phyloP scores from a whole-genome alignment of 2,797 vertebrate genomes.

The Leptoclinus maculatus region DNA sequence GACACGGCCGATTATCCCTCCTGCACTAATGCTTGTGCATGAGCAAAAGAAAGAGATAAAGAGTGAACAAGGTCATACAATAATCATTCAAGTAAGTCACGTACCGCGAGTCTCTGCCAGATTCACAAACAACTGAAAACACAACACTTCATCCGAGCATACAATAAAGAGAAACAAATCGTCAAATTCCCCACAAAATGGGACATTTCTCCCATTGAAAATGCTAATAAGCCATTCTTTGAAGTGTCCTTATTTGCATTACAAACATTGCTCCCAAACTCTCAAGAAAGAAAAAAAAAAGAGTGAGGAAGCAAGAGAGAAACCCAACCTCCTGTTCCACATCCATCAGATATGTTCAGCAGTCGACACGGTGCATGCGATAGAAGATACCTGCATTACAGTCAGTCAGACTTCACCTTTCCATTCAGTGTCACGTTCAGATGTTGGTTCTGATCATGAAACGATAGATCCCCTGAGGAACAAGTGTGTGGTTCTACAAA shows the following conservation, averaged over 20 bases:
- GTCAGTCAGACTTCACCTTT: constrained; percentile 45
- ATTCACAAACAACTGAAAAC: constrained; percentile 21
- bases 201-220: constrained; percentile 85
- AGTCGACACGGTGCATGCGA: constrained; percentile 45
- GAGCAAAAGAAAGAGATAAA: constrained; percentile 51
- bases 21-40: constrained; percentile 40
- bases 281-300: constrained; percentile 60
- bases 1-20: constrained; percentile 68
- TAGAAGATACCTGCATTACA: constrained; percentile 29
- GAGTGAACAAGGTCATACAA: constrained; percentile 67
- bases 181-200: constrained; percentile 76
- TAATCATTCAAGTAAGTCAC: constrained; percentile 58
- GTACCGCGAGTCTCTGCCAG: constrained; percentile 6
- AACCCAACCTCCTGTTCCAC: constrained; percentile 81
- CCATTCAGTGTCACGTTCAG: constrained; percentile 38
- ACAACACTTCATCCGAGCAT: constrained; percentile 22
- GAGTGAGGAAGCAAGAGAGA: constrained; percentile 38
- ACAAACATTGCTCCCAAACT: constrained; percentile 85
- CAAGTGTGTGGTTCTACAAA: constrained; percentile 77
- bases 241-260: constrained; percentile 92
- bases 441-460: constrained; percentile 71
- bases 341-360: constrained; percentile 71
- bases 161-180: constrained; percentile 66
- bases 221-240: constrained; percentile 90
- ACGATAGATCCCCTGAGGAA: constrained; percentile 62